Base-by-base conservation (phyloP, 1,140 invertebrate species). In the Telenomus remus region DNA sequence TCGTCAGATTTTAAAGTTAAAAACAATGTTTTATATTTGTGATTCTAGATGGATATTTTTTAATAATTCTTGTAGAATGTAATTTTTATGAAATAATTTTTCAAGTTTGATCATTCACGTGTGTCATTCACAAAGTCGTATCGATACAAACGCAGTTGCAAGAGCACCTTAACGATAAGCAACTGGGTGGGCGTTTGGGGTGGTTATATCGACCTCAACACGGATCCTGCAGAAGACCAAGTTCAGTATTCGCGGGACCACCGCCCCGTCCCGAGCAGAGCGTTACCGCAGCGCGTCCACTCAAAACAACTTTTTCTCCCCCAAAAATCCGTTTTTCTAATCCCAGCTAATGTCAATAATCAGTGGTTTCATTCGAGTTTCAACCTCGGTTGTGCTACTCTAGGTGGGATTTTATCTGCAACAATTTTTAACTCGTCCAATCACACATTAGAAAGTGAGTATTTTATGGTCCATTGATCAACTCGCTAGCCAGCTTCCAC, bases 201-300 rank as follows among this genome's bases (percentile, higher is more conserved):
- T 81, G 81, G 79, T 81, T 80, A 82, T 86, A 86, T 86, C 84
- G 85, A 86, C 78, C 82, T 82, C 78, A 79, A 74, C 61, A 71
- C 79, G 71, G 76, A 81, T 78, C 76, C 78, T 79, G 59, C 61
- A 76, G 81, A 70, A 71, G 73, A 76, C 61, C 49, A 70, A 79
- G 79, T 82, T 85, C 84, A 86, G 84, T 86, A 83, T 82, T 81
- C 82, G 83, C 81, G 82, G 83, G 81, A 86, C 84, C 84, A 84
- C 79, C 82, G 84, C 82, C 81, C 84, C 80, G 84, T 84, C 73
- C 19, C 72, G 80, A 78, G 69, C 65, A 77, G 55, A 66, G 63
- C 81, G 66, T 78, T 54, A 68, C 57, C 61, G 49, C 43, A 47
- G 16, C 63, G 42, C 69, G 57, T 16, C 49, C 70, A 64, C 61